Base-by-base conservation (phyloP, 2,113 vertebrate genomes). In the Cyphomyrus plagiostoma region DNA sequence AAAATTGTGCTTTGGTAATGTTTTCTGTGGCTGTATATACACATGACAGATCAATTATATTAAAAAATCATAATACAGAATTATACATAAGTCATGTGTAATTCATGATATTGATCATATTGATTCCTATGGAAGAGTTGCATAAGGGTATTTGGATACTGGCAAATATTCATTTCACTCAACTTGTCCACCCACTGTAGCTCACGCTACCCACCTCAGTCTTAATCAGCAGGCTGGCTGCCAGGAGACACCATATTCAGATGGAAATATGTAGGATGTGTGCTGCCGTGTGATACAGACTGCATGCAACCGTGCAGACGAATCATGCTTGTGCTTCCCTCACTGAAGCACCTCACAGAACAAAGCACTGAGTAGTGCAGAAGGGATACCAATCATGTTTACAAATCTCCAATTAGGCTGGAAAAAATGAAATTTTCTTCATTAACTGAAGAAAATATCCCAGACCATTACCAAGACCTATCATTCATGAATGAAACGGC, bases 111-210 rank as follows among this genome's bases (percentile, higher is more conserved):
- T 46, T 42, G 46, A 48, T 19, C 8, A 23, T 30, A 77, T 26
- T 84, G 82, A 13, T 70, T 70, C n/a, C 62, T 30, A 30, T 70
- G 3, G n/a, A 70, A 93, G 91, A 94, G 94, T 92, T 94, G 92
- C 92, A 94, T 95, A 95, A 95, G 87, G 92, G 92, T 92, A 92
- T 95, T 95, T 95, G 88, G 91, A 93, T 93, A 94, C 93, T 93
- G 92, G 94, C 94, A 91, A 92, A 93, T 88, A 92, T 91, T 93
- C 90, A 92, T 93, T 94, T 93, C 94, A 94, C 94, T 90, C 93
- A 93, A 95, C 96, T 96, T 95, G 95, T 94, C 95, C 95, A 92
- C 95, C 95, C 95, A 96, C 95, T 93, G 93, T 92, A 89, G 93
- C 94, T 94, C 70, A 88, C 92, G 94, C 95, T 95, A 94, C 95